Conservation (phyloP, 1,140 invertebrate genomes). For the Lucilia cuprina region DNA sequence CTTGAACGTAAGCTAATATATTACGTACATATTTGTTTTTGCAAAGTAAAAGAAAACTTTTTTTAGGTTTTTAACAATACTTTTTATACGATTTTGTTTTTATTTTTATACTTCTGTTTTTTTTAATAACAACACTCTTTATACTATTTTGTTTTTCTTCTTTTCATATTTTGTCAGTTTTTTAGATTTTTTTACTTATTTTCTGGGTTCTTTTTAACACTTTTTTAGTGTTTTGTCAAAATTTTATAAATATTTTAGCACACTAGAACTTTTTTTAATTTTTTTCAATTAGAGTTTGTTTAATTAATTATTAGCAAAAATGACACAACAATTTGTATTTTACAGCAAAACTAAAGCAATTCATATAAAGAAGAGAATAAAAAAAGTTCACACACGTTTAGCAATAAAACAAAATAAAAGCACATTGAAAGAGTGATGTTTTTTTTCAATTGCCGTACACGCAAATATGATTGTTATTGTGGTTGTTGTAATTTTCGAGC, state of each 20-base stretch:
- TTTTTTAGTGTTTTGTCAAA: not conserved
- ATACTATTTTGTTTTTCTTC: not conserved
- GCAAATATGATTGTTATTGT: not conserved
- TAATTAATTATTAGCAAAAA: too few species aligned
- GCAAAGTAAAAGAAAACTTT: not conserved
- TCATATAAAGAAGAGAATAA: not conserved
- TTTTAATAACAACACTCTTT: too few species aligned
- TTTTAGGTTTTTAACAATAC: not conserved
- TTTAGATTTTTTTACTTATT: too few species aligned
- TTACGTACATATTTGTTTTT: not conserved
- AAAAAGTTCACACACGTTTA: not conserved
- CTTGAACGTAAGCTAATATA: not conserved
- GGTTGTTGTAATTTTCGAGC: not conserved
- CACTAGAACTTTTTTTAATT: too few species aligned
- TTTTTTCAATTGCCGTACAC: not conserved
- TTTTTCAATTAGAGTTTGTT: too few species aligned
- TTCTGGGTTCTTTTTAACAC: not conserved
- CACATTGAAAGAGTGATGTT: not conserved
- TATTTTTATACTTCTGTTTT: too few species aligned
- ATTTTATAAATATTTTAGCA: not conserved
- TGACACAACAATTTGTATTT: too few species aligned
- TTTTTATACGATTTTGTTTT: not conserved
- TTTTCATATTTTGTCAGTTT: too few species aligned
- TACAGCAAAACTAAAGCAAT: not conserved
- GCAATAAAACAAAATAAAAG: not conserved